Evolutionary conservation across 2,797 vertebrate species (phyloP).

Genomic region (Okamejei kenojei): DNA sequence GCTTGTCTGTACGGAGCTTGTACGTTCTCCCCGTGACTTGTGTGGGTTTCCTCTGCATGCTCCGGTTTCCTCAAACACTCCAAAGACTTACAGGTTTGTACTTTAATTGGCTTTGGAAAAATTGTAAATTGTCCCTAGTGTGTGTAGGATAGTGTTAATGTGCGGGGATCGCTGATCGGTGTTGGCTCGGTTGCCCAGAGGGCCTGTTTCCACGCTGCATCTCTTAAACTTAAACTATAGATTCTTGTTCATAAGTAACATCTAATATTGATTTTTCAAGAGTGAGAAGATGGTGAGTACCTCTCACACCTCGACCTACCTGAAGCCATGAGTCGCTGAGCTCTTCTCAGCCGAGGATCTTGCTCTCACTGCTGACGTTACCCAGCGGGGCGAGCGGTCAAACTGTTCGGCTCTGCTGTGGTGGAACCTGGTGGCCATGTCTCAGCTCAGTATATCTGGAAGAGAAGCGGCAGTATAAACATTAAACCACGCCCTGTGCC

Average conservation of each 20-base stretch:
- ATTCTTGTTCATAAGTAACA: neutral
- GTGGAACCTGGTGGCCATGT: neutral
- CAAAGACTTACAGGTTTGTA: no score
- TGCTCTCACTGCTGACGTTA: neutral
- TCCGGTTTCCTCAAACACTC: no score
- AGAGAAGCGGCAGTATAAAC: neutral
- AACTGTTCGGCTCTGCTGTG: neutral
- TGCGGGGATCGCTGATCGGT: no score
- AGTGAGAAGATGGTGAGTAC: no score
- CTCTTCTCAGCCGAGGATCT: neutral
- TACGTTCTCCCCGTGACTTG: no score
- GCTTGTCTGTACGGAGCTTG: no score
- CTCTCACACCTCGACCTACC: neutral
- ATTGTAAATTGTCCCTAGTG: no score
- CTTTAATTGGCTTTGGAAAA: no score
- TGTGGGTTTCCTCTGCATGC: no score
- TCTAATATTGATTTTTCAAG: neutral
- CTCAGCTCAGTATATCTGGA: neutral
- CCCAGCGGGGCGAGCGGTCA: neutral
- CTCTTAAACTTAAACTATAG: neutral
- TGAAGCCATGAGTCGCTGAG: neutral
- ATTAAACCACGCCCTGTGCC: neutral
- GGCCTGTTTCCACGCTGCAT: no score
- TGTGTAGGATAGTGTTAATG: no score
- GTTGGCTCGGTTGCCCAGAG: no score